Percentiles rank a stretch among this genome's conserved stretches.
These are phyloP conservation scores for Poecilia wingei DNA, from an alignment of 2,797 vertebrate genomes.

Conservation along the genomic window DNA sequence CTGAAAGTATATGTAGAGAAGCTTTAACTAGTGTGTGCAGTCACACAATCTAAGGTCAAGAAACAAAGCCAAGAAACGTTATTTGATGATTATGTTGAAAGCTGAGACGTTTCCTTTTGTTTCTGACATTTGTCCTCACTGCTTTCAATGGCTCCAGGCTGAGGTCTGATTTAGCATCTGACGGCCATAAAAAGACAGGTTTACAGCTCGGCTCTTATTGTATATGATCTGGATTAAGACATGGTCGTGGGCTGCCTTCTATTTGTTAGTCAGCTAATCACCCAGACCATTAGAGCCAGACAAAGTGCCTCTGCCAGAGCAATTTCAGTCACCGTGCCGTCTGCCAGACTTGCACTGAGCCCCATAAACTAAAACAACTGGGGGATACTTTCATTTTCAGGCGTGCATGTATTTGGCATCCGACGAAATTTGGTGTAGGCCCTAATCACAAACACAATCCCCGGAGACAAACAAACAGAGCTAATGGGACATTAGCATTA, in stretches of 20 bases:
- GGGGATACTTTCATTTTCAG: conserved; percentile 50
- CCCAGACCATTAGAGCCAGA: conserved; percentile 67
- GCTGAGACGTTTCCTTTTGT: conserved; percentile 26
- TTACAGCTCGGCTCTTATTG: conserved; percentile 57
- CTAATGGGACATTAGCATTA: conserved; percentile 64
- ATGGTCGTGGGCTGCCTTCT: conserved; percentile 53
- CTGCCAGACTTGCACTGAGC: conserved; percentile 51
- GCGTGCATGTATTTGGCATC: conserved; percentile 51
- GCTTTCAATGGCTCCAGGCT: conserved; percentile 10
- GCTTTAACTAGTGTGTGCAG: neutral
- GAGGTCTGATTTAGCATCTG: conserved; percentile 51
- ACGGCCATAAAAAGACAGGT: conserved; percentile 58
- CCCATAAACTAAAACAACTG: conserved; percentile 62
- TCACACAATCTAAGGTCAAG: neutral
- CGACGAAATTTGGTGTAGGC: conserved; percentile 51
- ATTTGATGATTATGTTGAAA: conserved; percentile 29
- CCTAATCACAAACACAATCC: conserved; percentile 51
- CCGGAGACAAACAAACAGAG: conserved; percentile 69
- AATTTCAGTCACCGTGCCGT: conserved; percentile 40
- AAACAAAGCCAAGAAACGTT: neutral
- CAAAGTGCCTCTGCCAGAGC: conserved; percentile 58
- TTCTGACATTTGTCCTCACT: conserved; percentile 19
- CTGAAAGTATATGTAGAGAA: neutral
- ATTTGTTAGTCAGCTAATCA: conserved; percentile 74
- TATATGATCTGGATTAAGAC: conserved; percentile 56